phyloP scores from a whole-genome alignment of 2,888 invertebrate genomes.

The Acronicta leporina region DNA sequence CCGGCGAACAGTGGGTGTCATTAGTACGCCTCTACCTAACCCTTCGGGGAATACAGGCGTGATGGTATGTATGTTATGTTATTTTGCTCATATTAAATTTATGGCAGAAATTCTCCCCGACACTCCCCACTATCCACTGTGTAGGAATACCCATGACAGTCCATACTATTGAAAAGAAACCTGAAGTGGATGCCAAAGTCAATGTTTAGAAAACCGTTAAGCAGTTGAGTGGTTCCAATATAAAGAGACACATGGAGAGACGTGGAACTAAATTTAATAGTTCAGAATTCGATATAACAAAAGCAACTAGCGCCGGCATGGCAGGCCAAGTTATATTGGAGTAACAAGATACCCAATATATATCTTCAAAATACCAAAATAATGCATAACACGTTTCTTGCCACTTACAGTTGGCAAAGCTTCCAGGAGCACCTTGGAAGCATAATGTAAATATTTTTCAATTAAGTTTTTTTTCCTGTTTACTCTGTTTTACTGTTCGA shows the following conservation, averaged over 20 bases:
- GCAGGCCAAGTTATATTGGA: conserved; percentile 4
- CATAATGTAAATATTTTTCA: conserved; percentile 50
- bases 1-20: too few relatives aligned
- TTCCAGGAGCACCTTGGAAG: conserved; percentile 26
- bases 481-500: background rate
- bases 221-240: background rate
- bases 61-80: too few relatives aligned
- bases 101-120: too few relatives aligned
- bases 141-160: background rate
- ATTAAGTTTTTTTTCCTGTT: conserved; percentile 35
- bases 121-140: too few relatives aligned
- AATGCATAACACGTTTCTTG: conserved; percentile 45
- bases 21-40: too few relatives aligned
- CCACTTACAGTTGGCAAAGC: conserved; percentile 50
- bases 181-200: background rate
- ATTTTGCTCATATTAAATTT: too few relatives aligned
- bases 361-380: conserved; percentile 15
- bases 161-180: background rate
- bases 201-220: background rate
- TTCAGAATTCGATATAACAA: background rate
- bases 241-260: background rate
- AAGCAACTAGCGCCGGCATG: background rate
- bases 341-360: conserved; percentile 5
- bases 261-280: background rate
- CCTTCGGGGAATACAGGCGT: too few relatives aligned